Evolutionary conservation across 2,888 invertebrate genomes (phyloP).

Genomic region (Xanthorhoe spadicearia): DNA sequence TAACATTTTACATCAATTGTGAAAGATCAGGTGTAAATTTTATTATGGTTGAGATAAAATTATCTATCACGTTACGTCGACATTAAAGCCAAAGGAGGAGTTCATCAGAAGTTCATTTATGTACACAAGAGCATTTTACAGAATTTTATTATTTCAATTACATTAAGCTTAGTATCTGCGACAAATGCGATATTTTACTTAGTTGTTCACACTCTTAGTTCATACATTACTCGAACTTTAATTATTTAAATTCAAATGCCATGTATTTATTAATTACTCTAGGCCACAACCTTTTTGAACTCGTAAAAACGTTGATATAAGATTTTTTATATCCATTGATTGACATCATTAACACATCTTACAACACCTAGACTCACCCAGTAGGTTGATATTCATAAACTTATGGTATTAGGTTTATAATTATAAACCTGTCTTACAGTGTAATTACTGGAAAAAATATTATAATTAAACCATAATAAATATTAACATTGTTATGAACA

Average conservation of each 20-base stretch:
- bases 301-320: constrained; percentile 12
- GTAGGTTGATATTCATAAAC: constrained; percentile 6
- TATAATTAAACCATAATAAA: constrained; percentile 5
- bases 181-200: not conserved
- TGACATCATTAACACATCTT: constrained; percentile 16
- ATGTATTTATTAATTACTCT: constrained; percentile 11
- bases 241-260: not conserved
- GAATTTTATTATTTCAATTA: too few species aligned
- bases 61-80: not conserved
- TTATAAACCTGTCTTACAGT: constrained; percentile 8
- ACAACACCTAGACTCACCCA: constrained; percentile 9
- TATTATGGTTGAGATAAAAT: not conserved
- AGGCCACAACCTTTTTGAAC: constrained; percentile 6
- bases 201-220: not conserved
- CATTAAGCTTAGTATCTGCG: too few species aligned
- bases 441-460: constrained; percentile 10
- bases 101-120: too few species aligned
- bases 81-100: too few species aligned
- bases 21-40: not conserved
- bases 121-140: too few species aligned
- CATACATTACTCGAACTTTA: not conserved
- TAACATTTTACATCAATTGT: not conserved
- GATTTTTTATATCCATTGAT: constrained; percentile 20
- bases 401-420: constrained; percentile 9
- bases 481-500: constrained; percentile 23